A percentile compares a stretch with the other conserved stretches of the same genome.
These are phyloP conservation scores for Poeciliopsis paucimaculata DNA, from an alignment of 2,797 vertebrate species.

Conservation along the genomic window DNA sequence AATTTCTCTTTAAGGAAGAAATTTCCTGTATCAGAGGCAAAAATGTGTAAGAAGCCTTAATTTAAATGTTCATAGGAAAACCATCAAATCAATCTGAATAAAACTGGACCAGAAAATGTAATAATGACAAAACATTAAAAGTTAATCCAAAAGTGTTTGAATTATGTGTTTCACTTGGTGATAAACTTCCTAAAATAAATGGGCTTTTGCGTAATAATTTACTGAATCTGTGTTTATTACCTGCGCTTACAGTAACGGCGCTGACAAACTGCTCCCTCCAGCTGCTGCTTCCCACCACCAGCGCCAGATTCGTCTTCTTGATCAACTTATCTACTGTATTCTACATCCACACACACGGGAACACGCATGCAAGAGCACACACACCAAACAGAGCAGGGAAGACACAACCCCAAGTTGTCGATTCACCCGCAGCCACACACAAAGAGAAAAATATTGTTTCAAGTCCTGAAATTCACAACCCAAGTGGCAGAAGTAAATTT, in stretches of 20 bases:
- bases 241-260: conserved; percentile 87
- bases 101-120: too few relatives aligned
- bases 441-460: conserved; percentile 36
- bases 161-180: too few relatives aligned
- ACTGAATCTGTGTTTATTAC: conserved; percentile 53
- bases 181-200: too few relatives aligned
- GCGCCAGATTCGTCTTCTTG: conserved; percentile 88
- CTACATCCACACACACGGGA: conserved; percentile 53
- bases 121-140: too few relatives aligned
- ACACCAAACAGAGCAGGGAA: conserved; percentile 45
- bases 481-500: not conserved
- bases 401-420: conserved; percentile 50
- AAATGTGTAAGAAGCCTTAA: too few relatives aligned
- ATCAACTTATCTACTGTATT: conserved; percentile 88
- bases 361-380: conserved; percentile 39
- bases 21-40: too few relatives aligned
- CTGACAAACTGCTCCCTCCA: conserved; percentile 90
- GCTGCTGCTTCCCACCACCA: conserved; percentile 89
- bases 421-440: conserved; percentile 23
- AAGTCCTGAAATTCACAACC: conserved; percentile 21
- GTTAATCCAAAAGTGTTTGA: too few relatives aligned
- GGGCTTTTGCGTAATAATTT: too few relatives aligned
- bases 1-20: too few relatives aligned
- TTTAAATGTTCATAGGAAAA: too few relatives aligned
- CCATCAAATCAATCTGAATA: too few relatives aligned